Percentiles rank a stretch among this genome's conserved stretches.
These are phyloP conservation scores for Spodoptera exigua DNA, from an alignment of 2,888 invertebrate species.

Conservation along the genomic window DNA sequence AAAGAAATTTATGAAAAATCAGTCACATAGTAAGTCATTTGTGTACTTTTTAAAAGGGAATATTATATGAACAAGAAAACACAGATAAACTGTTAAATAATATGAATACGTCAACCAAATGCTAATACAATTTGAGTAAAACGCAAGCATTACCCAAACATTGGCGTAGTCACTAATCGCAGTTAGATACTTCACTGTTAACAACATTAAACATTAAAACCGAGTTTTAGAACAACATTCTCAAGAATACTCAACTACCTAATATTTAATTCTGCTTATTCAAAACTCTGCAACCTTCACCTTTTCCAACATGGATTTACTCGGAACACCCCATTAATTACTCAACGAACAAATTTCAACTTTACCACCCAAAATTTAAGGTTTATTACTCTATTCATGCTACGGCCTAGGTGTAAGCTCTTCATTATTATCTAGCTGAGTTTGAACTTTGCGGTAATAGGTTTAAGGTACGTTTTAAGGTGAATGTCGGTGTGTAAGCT, in stretches of 20 bases:
- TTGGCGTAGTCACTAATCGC: constrained; percentile 43
- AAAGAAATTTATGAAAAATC: too few relatives aligned
- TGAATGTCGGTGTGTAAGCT: constrained; percentile 34
- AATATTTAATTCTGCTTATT: constrained; percentile 57
- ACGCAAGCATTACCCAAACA: constrained; percentile 17
- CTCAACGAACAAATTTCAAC: constrained; percentile 2
- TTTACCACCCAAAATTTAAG: background rate
- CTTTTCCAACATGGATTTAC: constrained; percentile 48
- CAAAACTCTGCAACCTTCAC: constrained; percentile 50
- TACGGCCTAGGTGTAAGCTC: constrained; percentile 16
- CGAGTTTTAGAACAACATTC: constrained; percentile 52
- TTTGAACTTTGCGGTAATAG: constrained; percentile 15
- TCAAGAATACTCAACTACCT: constrained; percentile 51
- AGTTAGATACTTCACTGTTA: constrained; percentile 43
- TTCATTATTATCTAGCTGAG: constrained; percentile 26
- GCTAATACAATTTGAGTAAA: background rate
- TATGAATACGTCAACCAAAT: background rate
- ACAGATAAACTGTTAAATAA: too few relatives aligned
- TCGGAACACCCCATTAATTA: constrained; percentile 40
- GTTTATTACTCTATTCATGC: background rate
- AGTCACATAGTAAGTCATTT: too few relatives aligned
- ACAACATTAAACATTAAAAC: constrained; percentile 50
- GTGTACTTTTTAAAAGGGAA: too few relatives aligned
- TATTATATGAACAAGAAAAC: too few relatives aligned
- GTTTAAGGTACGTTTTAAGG: constrained; percentile 17